Evolutionary conservation across 2,888 invertebrate genomes (phyloP).

Genomic region (Caenorhabditis drosophilae): DNA sequence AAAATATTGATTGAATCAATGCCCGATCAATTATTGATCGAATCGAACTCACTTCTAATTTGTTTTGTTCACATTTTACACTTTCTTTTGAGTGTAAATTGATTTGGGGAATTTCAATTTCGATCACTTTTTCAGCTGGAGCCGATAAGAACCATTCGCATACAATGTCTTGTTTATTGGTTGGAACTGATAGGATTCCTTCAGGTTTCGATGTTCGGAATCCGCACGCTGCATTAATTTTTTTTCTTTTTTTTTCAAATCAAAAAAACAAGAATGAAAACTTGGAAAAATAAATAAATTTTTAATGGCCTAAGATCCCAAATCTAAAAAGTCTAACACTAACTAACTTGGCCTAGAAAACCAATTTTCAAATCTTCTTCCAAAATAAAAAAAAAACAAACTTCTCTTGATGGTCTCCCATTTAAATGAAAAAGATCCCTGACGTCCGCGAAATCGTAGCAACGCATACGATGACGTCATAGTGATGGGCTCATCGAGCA

Average conservation of each 20-base stretch:
- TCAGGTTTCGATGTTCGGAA: slow-evolving; percentile 38
- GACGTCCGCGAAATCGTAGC: slow-evolving; percentile 40
- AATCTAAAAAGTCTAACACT: too few relatives aligned
- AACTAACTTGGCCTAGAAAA: too few relatives aligned
- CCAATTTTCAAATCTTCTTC: too few relatives aligned
- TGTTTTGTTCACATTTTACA: slow-evolving; percentile 55
- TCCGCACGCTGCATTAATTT: slow-evolving; percentile 37
- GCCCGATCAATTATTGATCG: too few relatives aligned
- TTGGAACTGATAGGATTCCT: slow-evolving; percentile 36
- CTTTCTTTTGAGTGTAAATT: slow-evolving; percentile 39
- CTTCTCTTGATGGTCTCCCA: slow-evolving; percentile 39
- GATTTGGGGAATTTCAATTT: slow-evolving; percentile 51
- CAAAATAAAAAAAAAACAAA: too few relatives aligned
- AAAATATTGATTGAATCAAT: too few relatives aligned
- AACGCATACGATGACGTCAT: slow-evolving; percentile 46
- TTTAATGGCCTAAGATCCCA: too few relatives aligned
- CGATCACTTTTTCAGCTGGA: slow-evolving; percentile 43
- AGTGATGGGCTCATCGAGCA: slow-evolving; percentile 32
- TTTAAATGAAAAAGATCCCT: slow-evolving; percentile 34
- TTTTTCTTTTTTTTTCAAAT: not conserved
- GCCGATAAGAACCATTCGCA: slow-evolving; percentile 52
- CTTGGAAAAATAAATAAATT: too few relatives aligned
- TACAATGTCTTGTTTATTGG: slow-evolving; percentile 37
- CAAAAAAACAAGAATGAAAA: too few relatives aligned
- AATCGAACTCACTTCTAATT: too few relatives aligned